These are phyloP conservation scores for Sardina pilchardus DNA, from an alignment of 2,113 vertebrate genomes.

Conservation along the genomic window DNA sequence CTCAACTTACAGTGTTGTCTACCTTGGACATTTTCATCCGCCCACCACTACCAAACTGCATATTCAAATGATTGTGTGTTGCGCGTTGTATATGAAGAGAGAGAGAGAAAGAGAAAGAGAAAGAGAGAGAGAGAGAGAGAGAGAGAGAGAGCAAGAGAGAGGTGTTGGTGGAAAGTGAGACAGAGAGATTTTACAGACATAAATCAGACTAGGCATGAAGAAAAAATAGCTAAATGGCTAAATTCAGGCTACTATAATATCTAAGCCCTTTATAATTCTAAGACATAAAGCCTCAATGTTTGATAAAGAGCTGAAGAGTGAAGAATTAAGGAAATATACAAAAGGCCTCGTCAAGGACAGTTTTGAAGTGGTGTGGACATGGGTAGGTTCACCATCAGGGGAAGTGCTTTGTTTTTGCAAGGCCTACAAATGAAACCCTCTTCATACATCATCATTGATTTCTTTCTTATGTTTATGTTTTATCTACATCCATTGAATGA, in stretches of 20 bases:
- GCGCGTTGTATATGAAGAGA: neutral
- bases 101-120: no score
- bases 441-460: no score
- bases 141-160: no score
- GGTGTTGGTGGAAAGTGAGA: neutral
- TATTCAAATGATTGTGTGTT: conserved; percentile 52
- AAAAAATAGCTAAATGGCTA: neutral
- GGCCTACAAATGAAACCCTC: no score
- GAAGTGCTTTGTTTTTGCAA: no score
- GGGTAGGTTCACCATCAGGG: no score
- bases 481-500: no score
- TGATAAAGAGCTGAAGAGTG: neutral
- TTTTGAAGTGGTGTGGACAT: neutral
- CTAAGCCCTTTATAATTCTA: neutral
- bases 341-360: neutral
- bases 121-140: neutral
- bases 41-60: conserved; percentile 62
- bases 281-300: neutral
- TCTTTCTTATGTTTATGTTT: no score
- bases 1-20: conserved; percentile 72
- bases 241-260: neutral
- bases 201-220: neutral
- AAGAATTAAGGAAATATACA: neutral
- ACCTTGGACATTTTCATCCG: conserved; percentile 65
- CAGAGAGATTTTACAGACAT: neutral